Evolutionary conservation across 2,888 invertebrate species (phyloP).

Genomic region (Cinara cedri): DNA sequence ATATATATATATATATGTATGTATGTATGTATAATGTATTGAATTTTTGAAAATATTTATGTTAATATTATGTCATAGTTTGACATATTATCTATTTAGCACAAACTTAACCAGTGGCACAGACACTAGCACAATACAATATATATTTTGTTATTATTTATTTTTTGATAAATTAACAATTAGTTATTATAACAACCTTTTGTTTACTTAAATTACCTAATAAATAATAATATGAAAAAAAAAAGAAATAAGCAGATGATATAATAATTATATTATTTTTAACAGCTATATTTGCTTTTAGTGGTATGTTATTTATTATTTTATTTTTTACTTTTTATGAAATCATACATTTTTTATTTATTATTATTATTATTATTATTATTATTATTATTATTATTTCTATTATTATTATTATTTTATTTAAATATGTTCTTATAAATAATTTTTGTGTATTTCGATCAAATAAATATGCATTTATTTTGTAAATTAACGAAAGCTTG

Average conservation of each 20-base stretch:
- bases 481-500: slow-evolving; percentile 50
- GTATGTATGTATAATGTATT: slow-evolving; percentile 23
- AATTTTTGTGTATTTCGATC: slow-evolving; percentile 45
- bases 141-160: slow-evolving; percentile 25
- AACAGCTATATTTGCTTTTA: slow-evolving; percentile 51
- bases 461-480: slow-evolving; percentile 53
- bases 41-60: slow-evolving; percentile 15
- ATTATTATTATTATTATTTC: slow-evolving; percentile 28
- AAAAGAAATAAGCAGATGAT: neutral
- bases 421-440: neutral
- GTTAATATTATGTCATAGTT: slow-evolving; percentile 22
- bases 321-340: slow-evolving; percentile 45
- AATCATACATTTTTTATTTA: slow-evolving; percentile 36
- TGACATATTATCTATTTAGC: slow-evolving; percentile 26
- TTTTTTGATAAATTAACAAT: slow-evolving; percentile 44
- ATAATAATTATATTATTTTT: slow-evolving; percentile 35
- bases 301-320: slow-evolving; percentile 50
- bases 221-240: slow-evolving; percentile 13
- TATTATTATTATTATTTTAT: slow-evolving; percentile 11
- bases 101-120: slow-evolving; percentile 25
- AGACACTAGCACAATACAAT: slow-evolving; percentile 27
- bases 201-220: slow-evolving; percentile 40
- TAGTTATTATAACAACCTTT: slow-evolving; percentile 19
- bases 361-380: slow-evolving; percentile 34
- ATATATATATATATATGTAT: too few species aligned